phyloP scores from a whole-genome alignment of 2,888 invertebrate genomes.

The Apodemia duryi region DNA sequence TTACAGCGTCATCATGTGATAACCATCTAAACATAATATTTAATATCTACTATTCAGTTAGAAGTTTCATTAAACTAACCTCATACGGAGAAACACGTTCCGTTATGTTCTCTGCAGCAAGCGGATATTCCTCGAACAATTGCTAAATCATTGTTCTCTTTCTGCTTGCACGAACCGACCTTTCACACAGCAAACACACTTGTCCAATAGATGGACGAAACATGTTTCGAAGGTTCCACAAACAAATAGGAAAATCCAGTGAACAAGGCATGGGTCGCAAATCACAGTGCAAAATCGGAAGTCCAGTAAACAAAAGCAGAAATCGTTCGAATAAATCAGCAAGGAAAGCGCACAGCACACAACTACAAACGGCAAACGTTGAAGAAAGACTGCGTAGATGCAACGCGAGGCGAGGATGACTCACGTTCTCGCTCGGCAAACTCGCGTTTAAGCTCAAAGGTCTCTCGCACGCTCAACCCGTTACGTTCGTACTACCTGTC shows the following conservation, averaged over 20 bases:
- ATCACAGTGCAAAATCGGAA: conserved; percentile 5
- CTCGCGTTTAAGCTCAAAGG: neutral
- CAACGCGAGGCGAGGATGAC: conserved; percentile 4
- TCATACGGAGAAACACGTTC: conserved; percentile 6
- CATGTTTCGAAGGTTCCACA: neutral
- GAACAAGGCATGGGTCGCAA: conserved; percentile 1
- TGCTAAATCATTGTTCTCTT: conserved; percentile 3
- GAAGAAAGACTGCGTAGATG: neutral
- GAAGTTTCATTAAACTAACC: conserved; percentile 4
- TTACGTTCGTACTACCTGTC: neutral
- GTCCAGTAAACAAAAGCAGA: neutral
- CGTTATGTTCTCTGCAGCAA: conserved; percentile 9
- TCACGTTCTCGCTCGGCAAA: conserved; percentile 1
- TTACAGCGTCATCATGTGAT: no score
- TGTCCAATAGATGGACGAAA: conserved; percentile 10
- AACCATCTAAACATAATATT: no score
- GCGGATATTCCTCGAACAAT: conserved; percentile 6
- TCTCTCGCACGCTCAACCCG: neutral
- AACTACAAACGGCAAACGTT: conserved; percentile 10
- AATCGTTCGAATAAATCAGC: conserved; percentile 4
- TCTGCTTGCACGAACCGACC: conserved; percentile 6
- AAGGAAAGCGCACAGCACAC: conserved; percentile 11
- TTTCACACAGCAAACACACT: conserved; percentile 10
- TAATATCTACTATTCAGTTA: no score
- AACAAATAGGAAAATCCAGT: conserved; percentile 4